A percentile compares a stretch with the other conserved stretches of the same genome.
These are phyloP conservation scores for Manis javanica DNA, from an alignment of 2,797 vertebrate species.

Conservation along the genomic window DNA sequence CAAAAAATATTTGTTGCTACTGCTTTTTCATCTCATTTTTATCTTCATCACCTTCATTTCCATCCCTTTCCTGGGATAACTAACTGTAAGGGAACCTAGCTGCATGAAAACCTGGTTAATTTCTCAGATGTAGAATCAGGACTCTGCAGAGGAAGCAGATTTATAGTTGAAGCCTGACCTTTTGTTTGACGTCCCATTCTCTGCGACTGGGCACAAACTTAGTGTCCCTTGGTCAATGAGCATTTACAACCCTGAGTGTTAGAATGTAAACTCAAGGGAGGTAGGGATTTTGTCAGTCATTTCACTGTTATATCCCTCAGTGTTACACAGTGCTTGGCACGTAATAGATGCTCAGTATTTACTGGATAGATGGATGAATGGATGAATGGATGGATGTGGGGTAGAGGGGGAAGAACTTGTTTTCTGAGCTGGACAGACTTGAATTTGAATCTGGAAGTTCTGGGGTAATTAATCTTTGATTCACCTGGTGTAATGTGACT, in stretches of 20 bases:
- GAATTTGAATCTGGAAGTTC: neutral
- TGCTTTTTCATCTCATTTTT: too few relatives aligned
- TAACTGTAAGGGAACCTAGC: neutral
- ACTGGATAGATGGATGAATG: neutral
- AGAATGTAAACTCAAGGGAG: neutral
- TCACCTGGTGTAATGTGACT: neutral
- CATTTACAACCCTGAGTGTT: neutral
- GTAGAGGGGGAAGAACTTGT: neutral
- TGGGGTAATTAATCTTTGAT: neutral
- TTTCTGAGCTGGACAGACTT: neutral
- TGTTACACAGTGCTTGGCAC: neutral
- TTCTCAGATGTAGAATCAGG: neutral
- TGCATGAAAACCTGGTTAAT: neutral
- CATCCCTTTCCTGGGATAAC: neutral
- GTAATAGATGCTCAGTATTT: neutral
- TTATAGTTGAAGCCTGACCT: neutral
- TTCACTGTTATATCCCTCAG: neutral
- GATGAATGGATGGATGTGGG: neutral
- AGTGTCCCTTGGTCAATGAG: neutral
- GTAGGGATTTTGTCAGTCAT: neutral
- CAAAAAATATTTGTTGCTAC: neutral
- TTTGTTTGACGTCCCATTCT: neutral
- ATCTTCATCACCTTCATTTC: neutral
- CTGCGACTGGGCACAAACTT: neutral
- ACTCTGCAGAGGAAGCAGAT: neutral